Base-by-base conservation (phyloP, 1,140 invertebrate genomes). In the Acromyrmex heyeri region DNA sequence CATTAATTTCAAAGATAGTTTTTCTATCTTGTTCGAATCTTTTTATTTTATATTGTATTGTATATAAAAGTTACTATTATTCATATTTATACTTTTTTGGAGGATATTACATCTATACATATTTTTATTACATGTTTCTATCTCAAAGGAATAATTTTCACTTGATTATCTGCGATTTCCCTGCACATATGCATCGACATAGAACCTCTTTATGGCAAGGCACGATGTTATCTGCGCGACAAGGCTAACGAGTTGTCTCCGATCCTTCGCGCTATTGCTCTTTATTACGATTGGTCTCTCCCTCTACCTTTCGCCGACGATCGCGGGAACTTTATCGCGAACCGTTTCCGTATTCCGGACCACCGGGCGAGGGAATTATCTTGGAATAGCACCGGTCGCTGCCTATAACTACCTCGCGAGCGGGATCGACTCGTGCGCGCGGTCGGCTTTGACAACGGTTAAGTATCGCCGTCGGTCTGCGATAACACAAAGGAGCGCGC, bases 211-310 rank as follows among this genome's bases (percentile, higher is more conserved):
- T 30, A 82, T n/a, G 38, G 82, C n/a, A 86, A 77, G 76, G 38
- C 61, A 82, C 34, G 57, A 69, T 69, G 57, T 70, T 64, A 62
- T 61, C 44, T 30, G 18, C n/a, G 14, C 53, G 24, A 69, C 57
- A 7, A 77, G 81, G 77, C 38, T 93, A 92, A 93, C 91, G 91
- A 92, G 91, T 92, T 89, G 90, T 92, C 88, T 91, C 88, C 65
- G 79, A 78, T 64, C 62, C 72, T 86, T 85, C 44, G 53, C 53
- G 59, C 59, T 79, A 87, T 75, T 90, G 65, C 83, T 90, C 86
- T 91, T 91, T 91, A 93, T 93, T 91, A 92, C 53, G 27, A 83
- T 67, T 50, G 27, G 48, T 75, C 16, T 78, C 65, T 48, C 24
- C 65, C 69, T 83, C 57, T 53, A 30, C 24, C 18, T 73, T 72